A percentile compares a stretch with the other conserved stretches of the same genome.
Evolutionary conservation across 2,113 vertebrate species (phyloP).

Genomic region (Oreotrochilus melanogaster): DNA sequence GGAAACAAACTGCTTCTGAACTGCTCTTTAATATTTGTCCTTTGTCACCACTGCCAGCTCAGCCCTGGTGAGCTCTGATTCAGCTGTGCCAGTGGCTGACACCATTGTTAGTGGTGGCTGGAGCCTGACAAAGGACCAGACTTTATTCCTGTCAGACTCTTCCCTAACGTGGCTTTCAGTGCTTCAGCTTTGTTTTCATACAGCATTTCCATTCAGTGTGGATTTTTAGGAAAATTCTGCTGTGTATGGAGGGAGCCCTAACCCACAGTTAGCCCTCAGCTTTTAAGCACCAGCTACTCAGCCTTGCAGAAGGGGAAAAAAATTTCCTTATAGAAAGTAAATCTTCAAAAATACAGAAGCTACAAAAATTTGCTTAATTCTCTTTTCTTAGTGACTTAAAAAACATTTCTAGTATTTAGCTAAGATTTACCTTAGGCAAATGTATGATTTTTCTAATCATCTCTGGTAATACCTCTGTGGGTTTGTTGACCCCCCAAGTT

Average conservation of each 20-base stretch:
- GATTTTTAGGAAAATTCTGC: not conserved
- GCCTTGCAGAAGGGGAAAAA: not conserved
- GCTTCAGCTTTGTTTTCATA: not conserved
- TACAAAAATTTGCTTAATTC: not conserved
- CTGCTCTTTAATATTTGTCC: not conserved
- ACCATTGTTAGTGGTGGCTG: not conserved
- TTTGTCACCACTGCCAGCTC: not conserved
- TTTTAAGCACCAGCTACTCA: not conserved
- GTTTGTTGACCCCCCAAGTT: not conserved
- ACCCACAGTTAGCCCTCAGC: not conserved
- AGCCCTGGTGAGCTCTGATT: not conserved
- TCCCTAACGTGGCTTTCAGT: not conserved
- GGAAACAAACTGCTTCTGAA: not conserved
- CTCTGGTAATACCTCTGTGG: not conserved
- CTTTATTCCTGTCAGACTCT: not conserved
- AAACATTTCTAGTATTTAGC: too few species aligned
- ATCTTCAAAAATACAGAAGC: not conserved
- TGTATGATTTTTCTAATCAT: not conserved
- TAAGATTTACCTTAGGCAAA: not conserved
- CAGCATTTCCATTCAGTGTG: not conserved
- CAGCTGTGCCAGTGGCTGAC: not conserved
- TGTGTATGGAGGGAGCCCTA: not conserved
- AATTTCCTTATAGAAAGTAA: not conserved
- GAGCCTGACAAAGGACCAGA: not conserved
- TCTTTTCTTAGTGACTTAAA: not conserved